Percentiles rank a stretch among this genome's conserved stretches.
These are phyloP conservation scores for Minunthozetes semirufus DNA, from an alignment of 2,888 invertebrate genomes.

Conservation along the genomic window DNA sequence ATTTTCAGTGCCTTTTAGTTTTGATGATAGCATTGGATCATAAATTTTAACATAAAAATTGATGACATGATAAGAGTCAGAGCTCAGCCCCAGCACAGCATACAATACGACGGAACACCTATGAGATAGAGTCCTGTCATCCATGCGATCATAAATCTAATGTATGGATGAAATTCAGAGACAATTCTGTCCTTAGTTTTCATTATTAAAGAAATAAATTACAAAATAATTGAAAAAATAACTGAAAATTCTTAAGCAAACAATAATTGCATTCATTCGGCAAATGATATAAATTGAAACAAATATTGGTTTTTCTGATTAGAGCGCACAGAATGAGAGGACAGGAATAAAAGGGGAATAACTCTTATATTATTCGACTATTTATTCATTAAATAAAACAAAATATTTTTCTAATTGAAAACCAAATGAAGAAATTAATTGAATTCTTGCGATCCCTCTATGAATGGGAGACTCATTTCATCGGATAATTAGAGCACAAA, in stretches of 20 bases:
- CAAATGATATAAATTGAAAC: not conserved
- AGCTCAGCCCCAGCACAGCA: not conserved
- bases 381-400: not conserved
- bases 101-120: not conserved
- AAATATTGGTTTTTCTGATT: not conserved
- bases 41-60: conserved; percentile 9
- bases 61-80: conserved; percentile 4
- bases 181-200: not conserved
- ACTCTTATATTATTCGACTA: too few relatives aligned
- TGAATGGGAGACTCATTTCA: not conserved
- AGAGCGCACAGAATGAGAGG: not conserved
- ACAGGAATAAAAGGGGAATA: not conserved
- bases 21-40: not conserved
- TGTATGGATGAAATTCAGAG: not conserved
- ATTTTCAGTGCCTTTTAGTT: not conserved
- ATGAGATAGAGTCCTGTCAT: not conserved
- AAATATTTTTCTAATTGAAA: not conserved
- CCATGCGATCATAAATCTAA: not conserved
- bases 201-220: not conserved
- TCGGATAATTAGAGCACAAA: conserved; percentile 14
- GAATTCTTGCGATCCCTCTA: not conserved
- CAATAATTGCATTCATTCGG: not conserved
- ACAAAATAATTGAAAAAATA: not conserved
- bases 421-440: not conserved
- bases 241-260: not conserved